These are phyloP conservation scores for Cydia strobilella DNA, from an alignment of 1,140 invertebrate genomes.

Conservation along the genomic window DNA sequence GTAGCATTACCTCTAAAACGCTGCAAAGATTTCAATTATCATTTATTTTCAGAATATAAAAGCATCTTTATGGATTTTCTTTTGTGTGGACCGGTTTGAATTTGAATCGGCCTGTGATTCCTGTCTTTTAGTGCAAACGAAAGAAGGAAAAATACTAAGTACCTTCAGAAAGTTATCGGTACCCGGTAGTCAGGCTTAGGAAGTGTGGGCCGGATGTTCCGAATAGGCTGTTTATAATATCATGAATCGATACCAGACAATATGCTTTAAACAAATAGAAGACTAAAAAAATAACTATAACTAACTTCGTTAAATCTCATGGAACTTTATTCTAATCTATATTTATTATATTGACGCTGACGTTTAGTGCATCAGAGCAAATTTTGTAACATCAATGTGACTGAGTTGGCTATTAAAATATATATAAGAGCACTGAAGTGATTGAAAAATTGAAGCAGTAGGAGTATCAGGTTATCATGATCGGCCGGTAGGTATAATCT, in stretches of 20 bases:
- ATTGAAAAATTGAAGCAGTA: too few species aligned
- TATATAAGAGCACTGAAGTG: too few species aligned
- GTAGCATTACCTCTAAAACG: neutral
- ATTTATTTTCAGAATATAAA: slow-evolving; percentile 12
- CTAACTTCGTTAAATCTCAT: neutral
- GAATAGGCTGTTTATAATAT: slow-evolving; percentile 8
- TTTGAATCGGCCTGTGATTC: neutral
- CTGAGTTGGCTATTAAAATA: neutral
- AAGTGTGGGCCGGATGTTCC: slow-evolving; percentile 15
- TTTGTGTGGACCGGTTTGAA: slow-evolving; percentile 1
- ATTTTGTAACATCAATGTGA: too few species aligned
- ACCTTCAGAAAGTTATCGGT: neutral
- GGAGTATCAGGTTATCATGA: neutral
- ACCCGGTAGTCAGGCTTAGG: too few species aligned
- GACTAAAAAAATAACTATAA: neutral
- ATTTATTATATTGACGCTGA: too few species aligned
- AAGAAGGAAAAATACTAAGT: neutral
- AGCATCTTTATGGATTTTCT: neutral
- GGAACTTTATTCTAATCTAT: too few species aligned
- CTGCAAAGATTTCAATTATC: slow-evolving; percentile 1
- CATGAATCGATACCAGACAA: neutral
- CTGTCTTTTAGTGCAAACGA: neutral
- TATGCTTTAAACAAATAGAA: neutral
- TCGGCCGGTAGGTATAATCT: neutral
- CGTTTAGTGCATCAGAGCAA: too few species aligned